A percentile compares a stretch with the other conserved stretches of the same genome.
These are phyloP conservation scores for Ethmia dodecea DNA, from an alignment of 2,888 invertebrate genomes.

Conservation along the genomic window DNA sequence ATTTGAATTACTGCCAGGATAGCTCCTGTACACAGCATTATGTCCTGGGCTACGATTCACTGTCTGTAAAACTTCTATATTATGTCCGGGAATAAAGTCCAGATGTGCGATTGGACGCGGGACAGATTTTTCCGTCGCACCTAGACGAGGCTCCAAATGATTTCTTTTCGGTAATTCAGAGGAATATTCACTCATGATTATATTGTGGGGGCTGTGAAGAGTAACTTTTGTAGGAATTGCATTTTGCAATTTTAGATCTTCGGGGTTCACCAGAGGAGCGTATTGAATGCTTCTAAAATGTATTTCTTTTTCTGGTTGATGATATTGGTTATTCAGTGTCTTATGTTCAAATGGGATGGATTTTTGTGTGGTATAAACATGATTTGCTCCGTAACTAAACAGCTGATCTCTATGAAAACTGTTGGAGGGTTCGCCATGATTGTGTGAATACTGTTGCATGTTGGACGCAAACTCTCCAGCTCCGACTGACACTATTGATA, in stretches of 20 bases:
- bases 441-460: slow-evolving; percentile 10
- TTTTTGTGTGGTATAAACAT: slow-evolving; percentile 20
- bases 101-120: slow-evolving; percentile 5
- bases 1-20: not conserved
- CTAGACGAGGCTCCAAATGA: slow-evolving; percentile 29
- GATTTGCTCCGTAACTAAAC: slow-evolving; percentile 26
- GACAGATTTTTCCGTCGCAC: slow-evolving; percentile 2
- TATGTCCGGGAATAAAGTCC: slow-evolving; percentile 25
- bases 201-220: no score
- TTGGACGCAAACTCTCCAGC: slow-evolving; percentile 9
- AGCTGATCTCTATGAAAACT: slow-evolving; percentile 28
- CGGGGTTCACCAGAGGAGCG: slow-evolving; percentile 21
- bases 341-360: no score
- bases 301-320: not conserved
- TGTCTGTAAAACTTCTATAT: slow-evolving; percentile 23
- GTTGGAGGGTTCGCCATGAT: slow-evolving; percentile 28
- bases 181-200: no score
- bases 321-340: not conserved
- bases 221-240: not conserved
- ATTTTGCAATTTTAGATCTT: not conserved
- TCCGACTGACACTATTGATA: slow-evolving; percentile 21
- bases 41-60: slow-evolving; percentile 26
- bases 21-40: slow-evolving; percentile 26
- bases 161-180: slow-evolving; percentile 10
- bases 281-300: slow-evolving; percentile 24